A percentile compares a stretch with the other conserved stretches of the same genome.
Conservation (phyloP, 2,888 invertebrate genomes). For the Alentia gelatinosa region DNA sequence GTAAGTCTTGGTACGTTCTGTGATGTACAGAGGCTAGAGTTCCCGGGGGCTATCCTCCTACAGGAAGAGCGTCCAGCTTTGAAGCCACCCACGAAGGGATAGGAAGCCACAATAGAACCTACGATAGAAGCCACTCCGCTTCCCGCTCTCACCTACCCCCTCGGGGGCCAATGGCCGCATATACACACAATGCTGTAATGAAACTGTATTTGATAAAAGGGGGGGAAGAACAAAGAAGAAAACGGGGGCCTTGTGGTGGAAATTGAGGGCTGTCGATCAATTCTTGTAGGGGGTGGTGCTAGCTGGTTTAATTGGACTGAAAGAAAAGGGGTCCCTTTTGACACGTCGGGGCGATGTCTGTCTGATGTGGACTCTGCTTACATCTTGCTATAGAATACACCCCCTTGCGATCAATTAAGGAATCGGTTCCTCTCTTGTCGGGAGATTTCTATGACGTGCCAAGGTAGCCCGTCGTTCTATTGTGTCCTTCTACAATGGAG, state of each 20-base stretch:
- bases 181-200: not conserved
- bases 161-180: not conserved
- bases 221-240: not conserved
- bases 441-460: constrained; percentile 32
- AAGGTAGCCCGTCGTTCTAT: not conserved
- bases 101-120: constrained; percentile 18
- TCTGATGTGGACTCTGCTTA: constrained; percentile 12
- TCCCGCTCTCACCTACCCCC: not conserved
- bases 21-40: not conserved
- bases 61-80: not conserved
- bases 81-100: not conserved
- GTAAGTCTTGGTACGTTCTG: not conserved
- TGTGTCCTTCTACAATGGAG: not conserved
- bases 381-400: not conserved
- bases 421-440: not conserved
- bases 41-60: not conserved
- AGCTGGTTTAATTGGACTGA: constrained; percentile 6
- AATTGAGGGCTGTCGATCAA: not conserved
- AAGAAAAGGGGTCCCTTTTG: not conserved
- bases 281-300: not conserved
- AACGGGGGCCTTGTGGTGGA: not conserved
- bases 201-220: constrained; percentile 24
- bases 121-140: not conserved
- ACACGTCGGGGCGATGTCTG: not conserved
- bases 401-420: not conserved